These are phyloP conservation scores for Arrhopalites spinosus DNA, from an alignment of 2,888 invertebrate genomes.

Conservation along the genomic window DNA sequence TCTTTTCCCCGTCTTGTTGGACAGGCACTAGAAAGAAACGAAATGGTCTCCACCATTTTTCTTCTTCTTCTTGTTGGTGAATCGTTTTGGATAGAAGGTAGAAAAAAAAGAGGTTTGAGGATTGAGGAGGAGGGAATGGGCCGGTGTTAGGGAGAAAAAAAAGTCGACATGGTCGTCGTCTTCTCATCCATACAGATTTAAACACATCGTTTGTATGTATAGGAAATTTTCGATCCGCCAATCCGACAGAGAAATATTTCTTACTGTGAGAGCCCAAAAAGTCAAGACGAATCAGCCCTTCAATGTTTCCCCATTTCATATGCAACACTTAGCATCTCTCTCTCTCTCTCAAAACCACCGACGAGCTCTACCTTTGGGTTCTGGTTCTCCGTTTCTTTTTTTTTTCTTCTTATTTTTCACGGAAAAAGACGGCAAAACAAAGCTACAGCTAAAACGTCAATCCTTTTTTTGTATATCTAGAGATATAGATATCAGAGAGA, in stretches of 20 bases:
- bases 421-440: no score
- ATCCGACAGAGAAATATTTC: slow-evolving; percentile 38
- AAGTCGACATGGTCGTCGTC: no score
- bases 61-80: no score
- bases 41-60: no score
- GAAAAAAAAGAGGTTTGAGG: no score
- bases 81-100: no score
- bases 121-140: neutral
- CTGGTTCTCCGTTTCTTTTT: neutral
- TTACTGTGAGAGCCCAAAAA: slow-evolving; percentile 12
- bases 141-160: no score
- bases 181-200: slow-evolving; percentile 25
- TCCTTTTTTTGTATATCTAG: no score
- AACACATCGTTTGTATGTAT: slow-evolving; percentile 42
- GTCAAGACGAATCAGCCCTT: slow-evolving; percentile 34
- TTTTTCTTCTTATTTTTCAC: neutral
- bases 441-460: no score
- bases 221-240: slow-evolving; percentile 33
- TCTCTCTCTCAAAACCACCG: neutral
- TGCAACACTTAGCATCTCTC: slow-evolving; percentile 19
- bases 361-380: no score
- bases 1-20: neutral
- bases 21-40: neutral
- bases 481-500: no score
- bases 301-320: slow-evolving; percentile 37